Conservation (phyloP, 1,140 invertebrate genomes). For the Octopus sinensis region DNA sequence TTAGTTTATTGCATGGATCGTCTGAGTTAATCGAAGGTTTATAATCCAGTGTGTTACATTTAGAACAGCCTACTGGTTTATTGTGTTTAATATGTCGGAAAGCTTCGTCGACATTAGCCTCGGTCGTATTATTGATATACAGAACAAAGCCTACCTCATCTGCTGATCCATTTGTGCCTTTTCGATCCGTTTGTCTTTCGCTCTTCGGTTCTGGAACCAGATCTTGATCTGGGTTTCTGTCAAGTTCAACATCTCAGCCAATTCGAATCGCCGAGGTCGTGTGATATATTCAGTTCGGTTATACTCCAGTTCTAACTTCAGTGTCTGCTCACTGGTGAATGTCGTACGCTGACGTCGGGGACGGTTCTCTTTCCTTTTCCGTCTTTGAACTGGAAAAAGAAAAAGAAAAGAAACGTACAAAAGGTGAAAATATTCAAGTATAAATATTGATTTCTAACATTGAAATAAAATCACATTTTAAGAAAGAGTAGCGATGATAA, state of each 20-base stretch:
- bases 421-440: neutral
- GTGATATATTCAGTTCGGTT: constrained; percentile 87
- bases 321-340: constrained; percentile 88
- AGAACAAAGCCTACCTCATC: constrained; percentile 68
- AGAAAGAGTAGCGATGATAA: too few species aligned
- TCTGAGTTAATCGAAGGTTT: too few species aligned
- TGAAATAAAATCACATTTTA: too few species aligned
- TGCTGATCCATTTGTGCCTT: constrained; percentile 93
- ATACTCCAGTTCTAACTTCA: constrained; percentile 86
- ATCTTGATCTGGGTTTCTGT: constrained; percentile 71
- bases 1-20: too few species aligned
- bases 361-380: constrained; percentile 78
- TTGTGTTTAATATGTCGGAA: too few species aligned
- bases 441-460: neutral
- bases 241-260: constrained; percentile 76
- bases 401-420: constrained; percentile 1
- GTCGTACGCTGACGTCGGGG: constrained; percentile 87
- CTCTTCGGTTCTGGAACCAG: constrained; percentile 91
- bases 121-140: too few species aligned
- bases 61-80: too few species aligned
- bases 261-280: constrained; percentile 73
- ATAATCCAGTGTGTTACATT: too few species aligned
- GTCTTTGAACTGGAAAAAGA: constrained; percentile 70
- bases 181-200: constrained; percentile 93
- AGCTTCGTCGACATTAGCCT: too few species aligned